Evolutionary conservation across 2,888 invertebrate genomes (phyloP).

Genomic region (Drosophila merina): DNA sequence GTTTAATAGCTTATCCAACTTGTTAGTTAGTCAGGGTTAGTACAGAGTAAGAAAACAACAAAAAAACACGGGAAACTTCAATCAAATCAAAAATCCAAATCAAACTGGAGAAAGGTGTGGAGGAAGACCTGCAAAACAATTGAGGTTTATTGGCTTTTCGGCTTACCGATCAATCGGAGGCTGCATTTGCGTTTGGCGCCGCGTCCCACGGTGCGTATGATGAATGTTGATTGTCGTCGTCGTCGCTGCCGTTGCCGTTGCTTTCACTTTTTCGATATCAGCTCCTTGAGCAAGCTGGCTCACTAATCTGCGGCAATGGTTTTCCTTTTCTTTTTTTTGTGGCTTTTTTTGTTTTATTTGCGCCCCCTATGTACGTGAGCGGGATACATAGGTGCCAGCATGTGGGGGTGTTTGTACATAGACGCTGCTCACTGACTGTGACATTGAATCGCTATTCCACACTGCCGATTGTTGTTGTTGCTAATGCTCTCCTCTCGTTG

Average conservation of each 20-base stretch:
- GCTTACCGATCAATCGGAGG: constrained; percentile 59
- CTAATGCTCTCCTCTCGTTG: constrained; percentile 24
- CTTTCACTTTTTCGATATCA: constrained; percentile 4
- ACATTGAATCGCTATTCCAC: constrained; percentile 73
- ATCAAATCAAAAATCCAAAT: constrained; percentile 37
- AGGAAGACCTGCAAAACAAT: constrained; percentile 9
- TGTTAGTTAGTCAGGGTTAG: constrained; percentile 38
- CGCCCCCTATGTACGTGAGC: constrained; percentile 26
- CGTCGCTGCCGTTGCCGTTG: constrained; percentile 29
- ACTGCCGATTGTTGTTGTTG: constrained; percentile 39
- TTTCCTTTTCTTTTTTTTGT: constrained; percentile 13
- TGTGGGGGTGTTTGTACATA: constrained; percentile 32
- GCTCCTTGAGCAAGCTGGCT: constrained; percentile 42
- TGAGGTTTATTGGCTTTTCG: constrained; percentile 7
- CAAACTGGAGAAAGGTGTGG: constrained; percentile 30
- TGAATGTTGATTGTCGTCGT: constrained; percentile 65
- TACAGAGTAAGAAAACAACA: constrained; percentile 12
- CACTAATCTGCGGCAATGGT: constrained; percentile 64
- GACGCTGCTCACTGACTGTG: constrained; percentile 57
- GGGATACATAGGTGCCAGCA: constrained; percentile 12
- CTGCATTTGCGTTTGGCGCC: constrained; percentile 67
- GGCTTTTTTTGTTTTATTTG: constrained; percentile 12
- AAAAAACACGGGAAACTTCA: constrained; percentile 19
- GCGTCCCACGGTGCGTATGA: constrained; percentile 73
- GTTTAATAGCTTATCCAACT: constrained; percentile 3